A percentile compares a stretch with the other conserved stretches of the same genome.
Evolutionary conservation across 92 coral and sea anemone species (phyloP).

Genomic region (Umimayanthus kanabou): DNA sequence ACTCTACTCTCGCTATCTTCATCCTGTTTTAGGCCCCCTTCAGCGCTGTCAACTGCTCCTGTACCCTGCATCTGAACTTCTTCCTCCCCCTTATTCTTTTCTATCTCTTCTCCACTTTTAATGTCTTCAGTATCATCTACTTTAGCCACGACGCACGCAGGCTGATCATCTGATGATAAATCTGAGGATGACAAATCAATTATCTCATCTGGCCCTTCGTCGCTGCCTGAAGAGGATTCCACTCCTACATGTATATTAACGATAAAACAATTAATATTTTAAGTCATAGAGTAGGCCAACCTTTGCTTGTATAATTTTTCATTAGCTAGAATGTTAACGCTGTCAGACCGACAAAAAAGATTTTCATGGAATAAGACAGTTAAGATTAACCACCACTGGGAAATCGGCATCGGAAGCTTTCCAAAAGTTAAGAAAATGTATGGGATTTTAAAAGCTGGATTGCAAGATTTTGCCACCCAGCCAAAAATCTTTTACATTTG

Average conservation of each 20-base stretch:
- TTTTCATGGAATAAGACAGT: no score
- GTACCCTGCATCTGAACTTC: conserved; percentile 17
- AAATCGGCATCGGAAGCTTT: no score
- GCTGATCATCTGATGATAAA: conserved; percentile 50
- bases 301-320: no score
- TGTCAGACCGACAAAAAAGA: no score
- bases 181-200: conserved; percentile 80
- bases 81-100: conserved; percentile 17
- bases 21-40: neutral
- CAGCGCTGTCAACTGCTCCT: neutral
- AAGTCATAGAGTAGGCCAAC: no score
- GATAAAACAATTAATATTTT: no score
- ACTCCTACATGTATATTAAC: conserved; percentile 1
- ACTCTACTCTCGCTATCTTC: neutral
- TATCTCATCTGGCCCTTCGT: conserved; percentile 83
- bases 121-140: conserved; percentile 4
- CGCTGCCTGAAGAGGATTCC: conserved; percentile 65
- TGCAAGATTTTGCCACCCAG: no score
- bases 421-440: no score
- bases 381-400: no score
- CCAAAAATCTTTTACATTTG: no score
- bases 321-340: no score
- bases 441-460: no score
- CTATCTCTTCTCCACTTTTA: neutral
- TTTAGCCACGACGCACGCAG: conserved; percentile 40